These are phyloP conservation scores for Ceratosolen solmsi DNA, from an alignment of 1,140 invertebrate genomes.

Conservation along the genomic window DNA sequence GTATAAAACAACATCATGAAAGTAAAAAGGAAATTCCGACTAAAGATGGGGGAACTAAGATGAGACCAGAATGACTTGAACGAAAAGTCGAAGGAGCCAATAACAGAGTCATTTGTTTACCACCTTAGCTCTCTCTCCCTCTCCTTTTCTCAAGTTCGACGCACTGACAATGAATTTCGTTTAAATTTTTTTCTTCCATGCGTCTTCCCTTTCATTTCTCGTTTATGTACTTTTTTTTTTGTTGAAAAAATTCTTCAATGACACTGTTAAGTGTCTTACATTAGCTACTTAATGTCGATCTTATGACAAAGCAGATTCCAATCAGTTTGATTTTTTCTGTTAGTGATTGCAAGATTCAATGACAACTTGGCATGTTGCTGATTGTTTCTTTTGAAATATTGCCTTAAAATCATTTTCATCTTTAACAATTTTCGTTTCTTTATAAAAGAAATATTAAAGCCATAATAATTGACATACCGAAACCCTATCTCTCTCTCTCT, in stretches of 20 bases:
- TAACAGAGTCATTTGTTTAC: conserved; percentile 61
- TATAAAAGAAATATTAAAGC: too few species aligned
- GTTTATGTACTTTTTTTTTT: not conserved
- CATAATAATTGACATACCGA: too few species aligned
- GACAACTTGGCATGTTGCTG: conserved; percentile 21
- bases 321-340: conserved; percentile 10
- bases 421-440: too few species aligned
- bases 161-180: conserved; percentile 41
- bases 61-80: conserved; percentile 33
- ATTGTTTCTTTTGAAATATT: conserved; percentile 17
- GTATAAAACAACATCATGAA: not conserved
- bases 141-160: not conserved
- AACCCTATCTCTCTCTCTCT: too few species aligned
- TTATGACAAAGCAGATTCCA: conserved; percentile 37
- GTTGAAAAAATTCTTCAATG: conserved; percentile 31
- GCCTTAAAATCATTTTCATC: not conserved
- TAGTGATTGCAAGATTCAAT: not conserved
- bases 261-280: conserved; percentile 23
- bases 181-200: conserved; percentile 14
- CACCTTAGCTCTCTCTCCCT: conserved; percentile 4
- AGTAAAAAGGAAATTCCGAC: conserved; percentile 42
- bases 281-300: conserved; percentile 50
- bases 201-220: conserved; percentile 22
- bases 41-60: conserved; percentile 43
- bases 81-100: conserved; percentile 43